These are phyloP conservation scores for Spheniscus humboldti DNA, from an alignment of 2,797 vertebrate genomes.

Conservation along the genomic window DNA sequence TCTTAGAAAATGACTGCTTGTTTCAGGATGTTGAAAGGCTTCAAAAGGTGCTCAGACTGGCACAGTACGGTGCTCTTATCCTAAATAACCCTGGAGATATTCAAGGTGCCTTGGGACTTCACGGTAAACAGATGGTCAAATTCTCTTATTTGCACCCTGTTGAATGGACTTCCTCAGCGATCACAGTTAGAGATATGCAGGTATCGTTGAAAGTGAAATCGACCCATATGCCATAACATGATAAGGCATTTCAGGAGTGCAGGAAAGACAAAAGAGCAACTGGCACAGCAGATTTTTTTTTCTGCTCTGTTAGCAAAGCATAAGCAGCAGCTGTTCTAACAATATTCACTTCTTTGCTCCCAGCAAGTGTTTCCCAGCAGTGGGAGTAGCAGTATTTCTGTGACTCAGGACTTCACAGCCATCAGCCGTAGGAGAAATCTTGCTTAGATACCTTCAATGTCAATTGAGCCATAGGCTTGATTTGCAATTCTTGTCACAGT, in stretches of 20 bases:
- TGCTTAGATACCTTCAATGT: background rate
- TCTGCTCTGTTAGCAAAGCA: background rate
- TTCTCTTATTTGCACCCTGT: background rate
- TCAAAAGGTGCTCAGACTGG: background rate
- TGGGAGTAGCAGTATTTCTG: background rate
- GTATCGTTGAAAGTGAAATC: background rate
- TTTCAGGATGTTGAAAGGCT: background rate
- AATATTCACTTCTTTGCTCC: background rate
- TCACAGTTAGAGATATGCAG: background rate
- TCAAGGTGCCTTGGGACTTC: background rate
- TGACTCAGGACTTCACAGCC: background rate
- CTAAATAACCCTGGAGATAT: background rate
- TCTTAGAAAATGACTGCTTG: background rate
- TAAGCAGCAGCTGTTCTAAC: background rate
- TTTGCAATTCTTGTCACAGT: background rate
- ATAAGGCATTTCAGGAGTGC: background rate
- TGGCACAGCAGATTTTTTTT: background rate
- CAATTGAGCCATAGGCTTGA: background rate
- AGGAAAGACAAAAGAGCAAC: background rate
- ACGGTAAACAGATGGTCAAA: background rate
- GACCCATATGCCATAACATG: background rate
- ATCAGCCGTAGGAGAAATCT: background rate
- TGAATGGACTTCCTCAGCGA: background rate
- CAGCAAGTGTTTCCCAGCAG: background rate
- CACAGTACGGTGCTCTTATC: background rate